phyloP scores from a whole-genome alignment of 2,113 vertebrate species.

The Todiramphus chloris region DNA sequence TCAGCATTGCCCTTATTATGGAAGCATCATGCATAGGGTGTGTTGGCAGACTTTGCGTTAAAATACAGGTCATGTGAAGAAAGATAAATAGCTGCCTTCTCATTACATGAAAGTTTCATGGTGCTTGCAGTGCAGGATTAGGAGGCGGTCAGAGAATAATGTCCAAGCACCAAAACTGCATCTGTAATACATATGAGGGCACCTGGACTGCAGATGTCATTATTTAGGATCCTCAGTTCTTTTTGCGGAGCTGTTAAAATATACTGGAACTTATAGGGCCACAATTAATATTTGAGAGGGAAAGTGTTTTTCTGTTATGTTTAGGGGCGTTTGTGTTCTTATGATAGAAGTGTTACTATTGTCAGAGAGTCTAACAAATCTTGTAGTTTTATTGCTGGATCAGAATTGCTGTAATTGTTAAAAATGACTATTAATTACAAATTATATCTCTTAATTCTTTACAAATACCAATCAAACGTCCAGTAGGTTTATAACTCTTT shows the following conservation, averaged over 20 bases:
- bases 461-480: background rate
- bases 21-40: background rate
- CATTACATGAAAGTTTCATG: conserved; percentile 3
- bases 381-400: background rate
- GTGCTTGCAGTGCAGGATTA: conserved; percentile 14
- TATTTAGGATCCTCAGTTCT: background rate
- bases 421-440: background rate
- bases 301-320: background rate
- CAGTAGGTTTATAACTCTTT: background rate
- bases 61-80: conserved; percentile 12
- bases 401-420: background rate
- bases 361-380: background rate
- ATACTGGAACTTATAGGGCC: background rate
- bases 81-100: conserved; percentile 26
- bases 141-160: background rate
- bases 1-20: conserved; percentile 18
- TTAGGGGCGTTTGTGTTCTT: background rate
- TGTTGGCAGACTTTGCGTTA: conserved; percentile 38
- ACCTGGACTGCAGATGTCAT: background rate
- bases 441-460: background rate
- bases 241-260: conserved; percentile 28
- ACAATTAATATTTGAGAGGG: background rate
- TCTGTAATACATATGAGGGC: background rate
- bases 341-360: background rate
- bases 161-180: background rate